Conservation (phyloP, 2,888 invertebrate genomes). For the Athalia rosae region DNA sequence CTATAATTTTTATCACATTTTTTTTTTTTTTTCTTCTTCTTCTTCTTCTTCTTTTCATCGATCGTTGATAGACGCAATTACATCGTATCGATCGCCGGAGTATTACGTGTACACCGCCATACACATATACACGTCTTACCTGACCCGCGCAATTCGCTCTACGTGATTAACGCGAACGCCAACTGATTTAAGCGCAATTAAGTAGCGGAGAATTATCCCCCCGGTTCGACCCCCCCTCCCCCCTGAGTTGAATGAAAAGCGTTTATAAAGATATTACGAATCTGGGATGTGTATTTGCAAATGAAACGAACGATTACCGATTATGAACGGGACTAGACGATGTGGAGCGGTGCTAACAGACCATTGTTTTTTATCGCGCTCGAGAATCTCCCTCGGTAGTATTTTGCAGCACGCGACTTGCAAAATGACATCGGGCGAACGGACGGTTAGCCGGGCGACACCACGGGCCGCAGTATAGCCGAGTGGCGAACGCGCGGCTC, state of each 20-base stretch:
- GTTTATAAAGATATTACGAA: no score
- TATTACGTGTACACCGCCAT: neutral
- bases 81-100: conserved; percentile 66
- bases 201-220: conserved; percentile 65
- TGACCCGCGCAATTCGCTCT: conserved; percentile 64
- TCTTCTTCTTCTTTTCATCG: conserved; percentile 41
- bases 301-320: no score
- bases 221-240: conserved; percentile 16
- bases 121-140: conserved; percentile 52
- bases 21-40: conserved; percentile 37
- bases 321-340: no score
- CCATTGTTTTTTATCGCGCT: no score
- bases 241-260: no score
- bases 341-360: no score
- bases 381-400: neutral
- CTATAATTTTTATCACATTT: conserved; percentile 26
- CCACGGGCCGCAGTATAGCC: neutral
- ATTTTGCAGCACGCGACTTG: conserved; percentile 32
- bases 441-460: no score
- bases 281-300: no score
- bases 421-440: neutral
- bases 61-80: conserved; percentile 61
- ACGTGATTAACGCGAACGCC: conserved; percentile 66
- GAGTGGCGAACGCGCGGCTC: neutral
- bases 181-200: conserved; percentile 69